Evolutionary conservation across 1,140 invertebrate species (phyloP), one percentile per base, ranked within the genome.

Genomic region (Schlechtendalia chinensis): DNA sequence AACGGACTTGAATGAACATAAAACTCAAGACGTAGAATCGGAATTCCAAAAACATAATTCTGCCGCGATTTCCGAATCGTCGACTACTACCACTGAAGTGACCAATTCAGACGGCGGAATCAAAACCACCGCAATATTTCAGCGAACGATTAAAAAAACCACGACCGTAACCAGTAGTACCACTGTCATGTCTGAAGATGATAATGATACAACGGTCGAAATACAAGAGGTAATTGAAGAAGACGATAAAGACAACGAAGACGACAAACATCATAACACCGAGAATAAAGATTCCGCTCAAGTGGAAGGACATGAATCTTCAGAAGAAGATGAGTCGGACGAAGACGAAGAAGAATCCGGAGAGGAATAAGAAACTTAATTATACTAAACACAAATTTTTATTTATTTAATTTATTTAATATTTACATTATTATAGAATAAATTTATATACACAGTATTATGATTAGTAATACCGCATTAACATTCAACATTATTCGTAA

Each of bases 281-380:
- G 80, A 81, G 14, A 11, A 65, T 17, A 29, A 75, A 63, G 75
- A 58, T 54, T 47, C 32, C 12, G 58, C 54, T 39, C 53, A 69
- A 39, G 22, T 47, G 2, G 58, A 79, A 53, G 59, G 65, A 80
- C 71, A 82, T 69, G 81, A 61, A 59, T 81, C 80, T 5, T 74
- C 77, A 22, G 56, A 65, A 24, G 71, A 63, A n/a, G 75, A 82
- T 1, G 75, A 79, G 27, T 58, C 56, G 5, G 63, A 80, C 50
- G 63, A 72, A 2, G 74, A 1, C 12, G 47, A 50, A 56, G 74
- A 82, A 3, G 75, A 79, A 27, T 58, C 56, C 5, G 75, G 81
- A 61, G 63, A 72, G 3, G 74, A 69, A 81, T 75, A 82, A 72
- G 22, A 71, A n/a, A 47, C 39, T 24, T 19, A 22, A 39, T 54